phyloP scores from a whole-genome alignment of 2,888 invertebrate genomes.

The Eristalis tenax region DNA sequence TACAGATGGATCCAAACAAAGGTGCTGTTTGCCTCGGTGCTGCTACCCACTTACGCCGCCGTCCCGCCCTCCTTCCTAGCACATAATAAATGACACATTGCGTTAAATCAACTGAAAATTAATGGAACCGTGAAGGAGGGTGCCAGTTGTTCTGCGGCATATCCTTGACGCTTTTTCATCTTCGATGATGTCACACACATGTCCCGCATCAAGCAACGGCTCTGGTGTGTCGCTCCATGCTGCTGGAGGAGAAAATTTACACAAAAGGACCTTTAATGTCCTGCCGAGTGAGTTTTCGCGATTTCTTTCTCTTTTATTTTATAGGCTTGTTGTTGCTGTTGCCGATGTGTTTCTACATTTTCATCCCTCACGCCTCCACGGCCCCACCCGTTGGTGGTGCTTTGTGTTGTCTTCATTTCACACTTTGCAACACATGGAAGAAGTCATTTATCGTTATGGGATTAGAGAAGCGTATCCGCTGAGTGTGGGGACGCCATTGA shows the following conservation, averaged over 20 bases:
- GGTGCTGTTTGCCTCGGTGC: neutral
- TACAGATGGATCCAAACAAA: neutral
- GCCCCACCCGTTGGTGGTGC: neutral
- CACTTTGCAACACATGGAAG: constrained; percentile 61
- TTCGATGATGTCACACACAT: constrained; percentile 55
- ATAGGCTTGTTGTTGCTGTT: neutral
- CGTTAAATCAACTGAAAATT: constrained; percentile 70
- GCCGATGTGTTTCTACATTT: neutral
- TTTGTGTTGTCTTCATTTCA: constrained; percentile 52
- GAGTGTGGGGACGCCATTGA: constrained; percentile 21
- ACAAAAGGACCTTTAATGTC: constrained; percentile 45
- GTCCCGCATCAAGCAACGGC: neutral
- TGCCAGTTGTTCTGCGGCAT: constrained; percentile 60
- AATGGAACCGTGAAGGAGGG: constrained; percentile 66
- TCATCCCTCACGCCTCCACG: neutral
- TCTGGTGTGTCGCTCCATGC: neutral
- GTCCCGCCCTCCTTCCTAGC: neutral
- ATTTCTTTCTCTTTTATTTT: neutral
- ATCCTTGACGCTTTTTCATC: constrained; percentile 60
- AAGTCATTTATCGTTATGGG: constrained; percentile 65
- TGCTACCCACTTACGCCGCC: neutral
- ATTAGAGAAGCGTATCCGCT: constrained; percentile 55
- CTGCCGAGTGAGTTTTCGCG: constrained; percentile 47
- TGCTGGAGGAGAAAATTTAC: constrained; percentile 7
- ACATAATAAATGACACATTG: constrained; percentile 62